Conservation (phyloP, 2,113 vertebrate genomes). For the Sclerurus mexicanus region DNA sequence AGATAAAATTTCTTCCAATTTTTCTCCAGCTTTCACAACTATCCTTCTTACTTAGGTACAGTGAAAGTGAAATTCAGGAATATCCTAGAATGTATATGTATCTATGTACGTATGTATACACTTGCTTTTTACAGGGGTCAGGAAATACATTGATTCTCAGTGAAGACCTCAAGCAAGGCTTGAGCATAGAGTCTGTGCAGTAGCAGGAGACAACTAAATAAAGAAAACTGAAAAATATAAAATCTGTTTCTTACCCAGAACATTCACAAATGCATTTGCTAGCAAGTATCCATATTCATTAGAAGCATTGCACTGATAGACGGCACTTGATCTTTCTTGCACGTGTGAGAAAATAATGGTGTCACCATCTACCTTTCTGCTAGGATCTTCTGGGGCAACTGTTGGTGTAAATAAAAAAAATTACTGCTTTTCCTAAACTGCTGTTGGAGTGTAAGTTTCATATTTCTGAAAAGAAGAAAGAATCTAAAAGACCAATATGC, state of each 20-base stretch:
- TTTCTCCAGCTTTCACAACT: background rate
- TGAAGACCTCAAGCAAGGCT: background rate
- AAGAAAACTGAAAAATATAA: background rate
- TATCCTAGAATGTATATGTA: background rate
- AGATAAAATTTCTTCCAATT: background rate
- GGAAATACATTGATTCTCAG: background rate
- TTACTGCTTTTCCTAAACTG: background rate
- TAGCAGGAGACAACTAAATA: background rate
- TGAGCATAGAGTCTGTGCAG: background rate
- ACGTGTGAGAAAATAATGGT: slow-evolving; percentile 90
- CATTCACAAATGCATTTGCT: slow-evolving; percentile 94
- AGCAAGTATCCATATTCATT: slow-evolving; percentile 93
- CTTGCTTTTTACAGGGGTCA: background rate
- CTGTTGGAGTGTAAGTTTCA: background rate
- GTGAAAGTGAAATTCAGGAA: background rate
- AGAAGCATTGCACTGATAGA: slow-evolving; percentile 96
- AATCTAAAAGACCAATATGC: background rate
- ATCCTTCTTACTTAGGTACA: background rate
- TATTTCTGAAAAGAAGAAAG: background rate
- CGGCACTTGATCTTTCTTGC: slow-evolving; percentile 88
- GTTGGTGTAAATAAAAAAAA: slow-evolving; percentile 17
- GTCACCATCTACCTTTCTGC: slow-evolving; percentile 90
- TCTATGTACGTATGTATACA: background rate
- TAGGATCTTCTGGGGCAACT: slow-evolving; percentile 89
- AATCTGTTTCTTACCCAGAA: slow-evolving; percentile 85